A percentile compares a stretch with the other conserved stretches of the same genome.
Evolutionary conservation across 2,888 invertebrate species (phyloP).

Genomic region (Monopis laevigella): DNA sequence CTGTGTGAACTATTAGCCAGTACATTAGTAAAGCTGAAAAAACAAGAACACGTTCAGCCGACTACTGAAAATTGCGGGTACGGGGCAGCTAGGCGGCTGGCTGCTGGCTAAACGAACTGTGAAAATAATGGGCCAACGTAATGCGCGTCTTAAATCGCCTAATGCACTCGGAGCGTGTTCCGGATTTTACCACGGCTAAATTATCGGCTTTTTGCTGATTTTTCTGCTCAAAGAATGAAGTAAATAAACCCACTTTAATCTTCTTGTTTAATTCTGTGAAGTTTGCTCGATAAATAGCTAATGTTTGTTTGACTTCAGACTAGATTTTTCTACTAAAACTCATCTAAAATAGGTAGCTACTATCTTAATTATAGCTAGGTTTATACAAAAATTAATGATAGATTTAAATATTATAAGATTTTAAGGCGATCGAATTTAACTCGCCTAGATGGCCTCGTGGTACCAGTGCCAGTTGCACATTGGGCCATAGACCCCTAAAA

Average conservation of each 20-base stretch:
- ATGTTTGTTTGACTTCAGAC: too few relatives aligned
- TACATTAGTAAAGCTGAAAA: conserved; percentile 29
- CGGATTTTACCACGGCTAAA: conserved; percentile 11
- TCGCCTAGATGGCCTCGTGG: too few relatives aligned
- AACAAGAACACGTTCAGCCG: conserved; percentile 26
- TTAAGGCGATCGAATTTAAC: too few relatives aligned
- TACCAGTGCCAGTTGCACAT: too few relatives aligned
- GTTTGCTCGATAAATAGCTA: too few relatives aligned
- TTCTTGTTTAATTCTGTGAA: too few relatives aligned
- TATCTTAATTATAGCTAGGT: too few relatives aligned
- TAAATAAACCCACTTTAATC: conserved; percentile 6
- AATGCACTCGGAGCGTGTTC: conserved; percentile 24
- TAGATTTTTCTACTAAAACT: too few relatives aligned
- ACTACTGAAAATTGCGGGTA: conserved; percentile 25
- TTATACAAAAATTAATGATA: too few relatives aligned
- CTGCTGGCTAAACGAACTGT: conserved; percentile 45
- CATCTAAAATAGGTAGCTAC: too few relatives aligned
- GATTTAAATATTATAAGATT: too few relatives aligned
- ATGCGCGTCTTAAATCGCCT: conserved; percentile 45
- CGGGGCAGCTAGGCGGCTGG: not conserved
- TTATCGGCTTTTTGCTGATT: conserved; percentile 4
- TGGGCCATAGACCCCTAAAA: too few relatives aligned
- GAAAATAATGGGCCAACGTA: conserved; percentile 48
- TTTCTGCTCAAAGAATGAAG: conserved; percentile 4
- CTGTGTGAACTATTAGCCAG: conserved; percentile 26